phyloP scores from a whole-genome alignment of 1,140 invertebrate species.

The Ylistrum balloti region DNA sequence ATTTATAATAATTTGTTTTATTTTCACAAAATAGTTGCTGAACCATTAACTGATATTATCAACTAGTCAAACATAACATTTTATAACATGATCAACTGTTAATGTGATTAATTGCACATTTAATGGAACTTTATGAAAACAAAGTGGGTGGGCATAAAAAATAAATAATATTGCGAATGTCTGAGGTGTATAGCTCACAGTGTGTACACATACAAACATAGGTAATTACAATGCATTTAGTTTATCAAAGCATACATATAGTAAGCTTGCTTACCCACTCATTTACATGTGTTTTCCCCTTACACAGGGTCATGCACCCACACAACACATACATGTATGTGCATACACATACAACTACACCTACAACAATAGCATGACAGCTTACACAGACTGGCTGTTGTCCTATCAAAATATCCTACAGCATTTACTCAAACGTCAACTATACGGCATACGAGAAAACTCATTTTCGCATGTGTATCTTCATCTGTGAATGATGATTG shows the following conservation, averaged over 20 bases:
- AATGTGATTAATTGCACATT: constrained; percentile 15
- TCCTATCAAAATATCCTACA: background rate
- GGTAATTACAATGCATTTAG: background rate
- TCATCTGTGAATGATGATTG: background rate
- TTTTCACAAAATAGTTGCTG: constrained; percentile 25
- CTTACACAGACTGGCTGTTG: background rate
- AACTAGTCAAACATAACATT: constrained; percentile 31
- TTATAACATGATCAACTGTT: constrained; percentile 29
- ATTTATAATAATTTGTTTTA: background rate
- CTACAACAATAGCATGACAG: background rate
- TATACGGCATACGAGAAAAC: background rate
- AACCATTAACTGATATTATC: constrained; percentile 24
- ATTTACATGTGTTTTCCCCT: too few species aligned
- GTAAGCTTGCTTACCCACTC: background rate
- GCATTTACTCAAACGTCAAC: background rate
- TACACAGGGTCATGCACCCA: too few species aligned
- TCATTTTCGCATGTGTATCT: background rate
- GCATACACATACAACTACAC: background rate
- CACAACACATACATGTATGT: too few species aligned
- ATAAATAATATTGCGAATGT: background rate
- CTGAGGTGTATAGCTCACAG: constrained; percentile 15
- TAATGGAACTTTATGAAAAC: constrained; percentile 14
- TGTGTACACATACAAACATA: background rate
- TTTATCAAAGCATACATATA: background rate
- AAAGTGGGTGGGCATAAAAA: background rate